Base-by-base conservation (phyloP, 2,113 vertebrate genomes). In the Lepidothrix coronata region DNA sequence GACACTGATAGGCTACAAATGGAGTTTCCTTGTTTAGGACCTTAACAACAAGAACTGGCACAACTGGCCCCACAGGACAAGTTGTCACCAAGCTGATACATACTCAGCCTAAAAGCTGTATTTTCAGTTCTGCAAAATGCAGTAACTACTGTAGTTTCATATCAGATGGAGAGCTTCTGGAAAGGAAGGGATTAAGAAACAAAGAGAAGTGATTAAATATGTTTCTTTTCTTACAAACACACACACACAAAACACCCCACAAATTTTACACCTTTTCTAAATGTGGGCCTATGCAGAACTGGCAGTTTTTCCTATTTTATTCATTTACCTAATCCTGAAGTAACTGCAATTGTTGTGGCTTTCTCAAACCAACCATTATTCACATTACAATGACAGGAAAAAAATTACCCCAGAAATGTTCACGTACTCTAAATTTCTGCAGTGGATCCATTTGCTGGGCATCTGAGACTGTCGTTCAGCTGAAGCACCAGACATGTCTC, bases 41-140 rank as follows among this genome's bases (percentile, higher is more conserved):
- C 55, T 85, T 85, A 85, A 73, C 1, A 22, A 70, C 62, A 66
- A 75, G 4, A 44, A 80, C 75, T 75, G 61, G 89, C 89, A 91
- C 55, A 79, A 89, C 54, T 72, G 48, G 68, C 37, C 86, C 37
- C 66, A 39, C 41, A 82, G 61, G 78, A 68, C 39, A 74, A 74
- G 76, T 35, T 83, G 66, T 73, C 78, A 55, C 27, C 57, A 63
- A 41, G 21, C 44, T 75, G 62, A 91, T 79, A 79, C 15, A 22
- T 3, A 66, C 7, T 49, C 35, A 58, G 65, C 43, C 52, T 66
- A 87, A 65, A 89, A 88, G n/a, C 37, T 2, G 1, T 35, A 41
- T 75, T 93, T 93, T 97, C 84, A 74, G 57, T 94, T 91, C 91
- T 88, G 62, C 73, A 90, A 71, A 75, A 77, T 14, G 55, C 41